phyloP scores from a whole-genome alignment of 2,797 vertebrate genomes.

The Distichodus sexfasciatus region DNA sequence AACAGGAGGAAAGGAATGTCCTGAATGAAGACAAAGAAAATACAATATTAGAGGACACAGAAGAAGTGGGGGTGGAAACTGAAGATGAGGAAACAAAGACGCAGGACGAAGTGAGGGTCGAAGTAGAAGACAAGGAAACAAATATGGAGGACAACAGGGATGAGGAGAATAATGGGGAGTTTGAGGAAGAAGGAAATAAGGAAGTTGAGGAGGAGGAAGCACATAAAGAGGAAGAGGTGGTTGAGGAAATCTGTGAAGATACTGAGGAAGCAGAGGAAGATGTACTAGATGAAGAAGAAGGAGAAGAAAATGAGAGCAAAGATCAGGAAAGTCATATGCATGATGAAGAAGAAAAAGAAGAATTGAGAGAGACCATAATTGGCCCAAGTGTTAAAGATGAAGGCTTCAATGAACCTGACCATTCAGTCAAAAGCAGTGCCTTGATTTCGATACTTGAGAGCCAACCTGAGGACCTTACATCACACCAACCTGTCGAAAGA shows the following conservation, averaged over 20 bases:
- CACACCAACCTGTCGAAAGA: not conserved
- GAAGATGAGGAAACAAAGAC: conserved; percentile 33
- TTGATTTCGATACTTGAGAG: not conserved
- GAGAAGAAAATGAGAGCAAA: not conserved
- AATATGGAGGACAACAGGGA: conserved; percentile 12
- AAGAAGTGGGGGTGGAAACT: conserved; percentile 34
- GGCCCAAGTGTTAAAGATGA: conserved; percentile 2
- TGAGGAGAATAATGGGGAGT: conserved; percentile 1
- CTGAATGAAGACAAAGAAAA: not conserved
- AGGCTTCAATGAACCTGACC: not conserved
- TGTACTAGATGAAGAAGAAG: conserved; percentile 8
- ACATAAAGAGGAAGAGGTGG: conserved; percentile 22
- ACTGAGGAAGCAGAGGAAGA: conserved; percentile 36
- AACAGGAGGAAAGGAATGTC: not conserved
- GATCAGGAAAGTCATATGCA: not conserved
- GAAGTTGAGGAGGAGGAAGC: conserved; percentile 29
- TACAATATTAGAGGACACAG: not conserved
- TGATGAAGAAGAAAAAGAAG: conserved; percentile 32
- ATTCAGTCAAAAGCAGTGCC: not conserved
- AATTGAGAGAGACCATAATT: conserved; percentile 23
- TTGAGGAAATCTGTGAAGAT: conserved; percentile 26
- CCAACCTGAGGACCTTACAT: not conserved
- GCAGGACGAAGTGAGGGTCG: not conserved
- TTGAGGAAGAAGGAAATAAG: not conserved
- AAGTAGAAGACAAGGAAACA: not conserved